Evolutionary conservation across 2,113 vertebrate species (phyloP), one percentile per base, ranked within the genome.

Genomic region (Nibea albiflora): DNA sequence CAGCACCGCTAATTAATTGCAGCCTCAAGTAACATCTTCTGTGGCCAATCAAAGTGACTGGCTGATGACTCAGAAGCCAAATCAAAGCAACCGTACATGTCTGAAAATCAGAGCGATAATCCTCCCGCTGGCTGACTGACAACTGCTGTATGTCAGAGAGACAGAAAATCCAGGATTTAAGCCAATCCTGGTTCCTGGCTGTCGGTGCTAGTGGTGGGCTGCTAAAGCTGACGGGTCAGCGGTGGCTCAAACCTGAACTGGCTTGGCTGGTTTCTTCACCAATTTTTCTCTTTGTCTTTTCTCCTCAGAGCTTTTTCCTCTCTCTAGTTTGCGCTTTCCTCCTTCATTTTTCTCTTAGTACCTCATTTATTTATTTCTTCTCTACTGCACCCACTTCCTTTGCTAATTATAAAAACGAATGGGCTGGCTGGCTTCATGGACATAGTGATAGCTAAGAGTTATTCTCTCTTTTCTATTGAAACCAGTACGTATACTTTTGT

Each of bases 11-110:
- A 69, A 78, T 84, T 81, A 85, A 83, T 84, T 88, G 56, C 67
- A 82, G 76, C 65, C 71, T 80, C 10, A 60, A 72, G 52, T 80
- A 78, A 65, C 67, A 67, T 35, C 28, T 62, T 83, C 67, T 89
- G 87, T 90, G 75, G 61, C 89, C 78, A 92, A 91, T 92, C 86
- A 86, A 60, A 81, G 57, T 84, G 90, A 88, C 90, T 88, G 67
- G 78, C 78, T 92, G 86, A 91, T 89, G 81, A 92, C 68, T 88
- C 79, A 85, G 63, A 80, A 81, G 72, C 57, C 72, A 83, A 94
- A 92, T 86, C 73, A 54, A 77, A 86, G 76, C 73, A 54, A 91
- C 61, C 83, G 47, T 62, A 54, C 92, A 63, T 77, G 57, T 78
- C 15, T 78, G 46, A 81, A 70, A 60, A 70, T 78, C 77, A 63